These are phyloP conservation scores for Apotomis turbidana DNA, from an alignment of 2,888 invertebrate species.

Conservation along the genomic window DNA sequence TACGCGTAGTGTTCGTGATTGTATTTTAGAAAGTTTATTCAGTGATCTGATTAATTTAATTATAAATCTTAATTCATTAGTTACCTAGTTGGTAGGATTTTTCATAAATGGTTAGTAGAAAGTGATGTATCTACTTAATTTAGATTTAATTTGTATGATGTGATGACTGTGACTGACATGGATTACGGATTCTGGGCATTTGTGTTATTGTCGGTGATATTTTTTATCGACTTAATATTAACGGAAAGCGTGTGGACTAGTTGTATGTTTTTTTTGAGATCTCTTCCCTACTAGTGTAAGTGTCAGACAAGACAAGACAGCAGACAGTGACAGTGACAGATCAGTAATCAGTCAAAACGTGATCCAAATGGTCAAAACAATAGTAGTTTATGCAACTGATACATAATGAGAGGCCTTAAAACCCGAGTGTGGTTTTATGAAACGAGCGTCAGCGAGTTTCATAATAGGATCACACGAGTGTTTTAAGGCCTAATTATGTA, in stretches of 20 bases:
- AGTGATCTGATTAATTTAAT: constrained; percentile 51
- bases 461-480: no score
- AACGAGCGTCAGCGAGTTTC: no score
- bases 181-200: no score
- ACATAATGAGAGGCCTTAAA: no score
- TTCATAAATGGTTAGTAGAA: constrained; percentile 56
- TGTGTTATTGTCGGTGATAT: no score
- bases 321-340: not conserved
- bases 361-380: not conserved
- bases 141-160: no score
- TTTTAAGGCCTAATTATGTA: no score
- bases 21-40: constrained; percentile 52
- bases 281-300: not conserved
- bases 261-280: not conserved
- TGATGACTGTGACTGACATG: no score
- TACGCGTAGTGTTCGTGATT: constrained; percentile 65
- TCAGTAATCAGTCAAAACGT: not conserved
- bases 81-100: constrained; percentile 51
- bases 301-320: no score
- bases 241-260: not conserved
- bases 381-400: no score
- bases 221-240: not conserved
- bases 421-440: no score
- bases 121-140: not conserved
- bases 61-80: constrained; percentile 48